These are phyloP conservation scores for Liasis olivaceus DNA, from an alignment of 2,797 vertebrate species.

Conservation along the genomic window DNA sequence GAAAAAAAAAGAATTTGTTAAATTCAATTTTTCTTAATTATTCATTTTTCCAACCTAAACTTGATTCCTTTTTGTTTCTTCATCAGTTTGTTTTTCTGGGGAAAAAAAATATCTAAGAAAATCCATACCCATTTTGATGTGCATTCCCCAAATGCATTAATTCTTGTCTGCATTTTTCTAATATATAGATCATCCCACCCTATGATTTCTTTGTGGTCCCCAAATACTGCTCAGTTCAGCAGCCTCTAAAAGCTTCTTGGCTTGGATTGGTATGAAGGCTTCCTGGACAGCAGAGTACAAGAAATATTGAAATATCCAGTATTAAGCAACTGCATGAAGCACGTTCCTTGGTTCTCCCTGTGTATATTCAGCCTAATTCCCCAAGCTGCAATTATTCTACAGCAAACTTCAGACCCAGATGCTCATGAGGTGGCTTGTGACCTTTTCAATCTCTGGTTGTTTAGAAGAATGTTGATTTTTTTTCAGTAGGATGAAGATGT, in stretches of 20 bases:
- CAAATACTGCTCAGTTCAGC: slow-evolving; percentile 49
- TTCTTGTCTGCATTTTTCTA: too few relatives aligned
- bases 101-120: too few relatives aligned
- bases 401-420: slow-evolving; percentile 41
- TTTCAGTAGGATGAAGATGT: slow-evolving; percentile 44
- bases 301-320: slow-evolving; percentile 67
- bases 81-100: too few relatives aligned
- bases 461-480: slow-evolving; percentile 71
- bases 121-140: too few relatives aligned
- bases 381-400: slow-evolving; percentile 39
- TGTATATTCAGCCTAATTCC: slow-evolving; percentile 34
- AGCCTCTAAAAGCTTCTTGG: slow-evolving; percentile 63
- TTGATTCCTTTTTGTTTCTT: too few relatives aligned
- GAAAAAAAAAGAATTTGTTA: too few relatives aligned
- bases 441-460: slow-evolving; percentile 54
- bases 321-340: slow-evolving; percentile 47
- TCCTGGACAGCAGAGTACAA: slow-evolving; percentile 61
- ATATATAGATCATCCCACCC: slow-evolving; percentile 18
- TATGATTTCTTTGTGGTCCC: slow-evolving; percentile 69
- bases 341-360: slow-evolving; percentile 40
- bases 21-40: too few relatives aligned
- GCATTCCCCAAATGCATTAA: too few relatives aligned
- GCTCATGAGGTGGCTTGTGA: slow-evolving; percentile 50
- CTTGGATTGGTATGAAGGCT: slow-evolving; percentile 59
- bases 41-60: too few relatives aligned